Evolutionary conservation across 2,888 invertebrate species (phyloP).

Genomic region (Gryllus longicercus): DNA sequence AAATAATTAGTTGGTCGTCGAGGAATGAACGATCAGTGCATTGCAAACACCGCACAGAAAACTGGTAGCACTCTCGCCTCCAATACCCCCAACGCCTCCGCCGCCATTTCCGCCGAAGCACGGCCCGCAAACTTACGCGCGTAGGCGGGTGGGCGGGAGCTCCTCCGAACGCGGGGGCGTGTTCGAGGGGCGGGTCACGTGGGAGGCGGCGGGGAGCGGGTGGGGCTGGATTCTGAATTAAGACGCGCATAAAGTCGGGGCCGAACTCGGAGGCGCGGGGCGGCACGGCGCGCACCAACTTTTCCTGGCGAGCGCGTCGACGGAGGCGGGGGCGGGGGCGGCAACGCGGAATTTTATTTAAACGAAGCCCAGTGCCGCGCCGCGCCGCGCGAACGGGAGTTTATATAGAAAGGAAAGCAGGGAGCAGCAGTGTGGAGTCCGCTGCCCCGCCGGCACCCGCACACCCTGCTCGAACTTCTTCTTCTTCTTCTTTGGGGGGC

Average conservation of each 20-base stretch:
- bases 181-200: too few relatives aligned
- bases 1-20: too few relatives aligned
- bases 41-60: too few relatives aligned
- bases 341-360: constrained; percentile 17
- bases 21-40: too few relatives aligned
- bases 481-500: neutral
- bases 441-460: neutral
- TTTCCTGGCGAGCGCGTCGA: neutral
- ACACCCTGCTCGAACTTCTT: neutral
- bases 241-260: constrained; percentile 17
- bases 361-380: constrained; percentile 1
- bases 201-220: too few relatives aligned
- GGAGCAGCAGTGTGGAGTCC: neutral
- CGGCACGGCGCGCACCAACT: neutral
- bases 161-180: too few relatives aligned
- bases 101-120: too few relatives aligned
- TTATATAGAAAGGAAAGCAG: constrained; percentile 11
- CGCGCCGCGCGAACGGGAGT: neutral
- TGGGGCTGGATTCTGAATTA: neutral
- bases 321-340: neutral
- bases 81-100: too few relatives aligned
- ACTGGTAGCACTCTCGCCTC: too few relatives aligned
- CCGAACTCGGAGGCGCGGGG: neutral
- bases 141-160: too few relatives aligned
- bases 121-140: too few relatives aligned